Base-by-base conservation (phyloP, 2,113 vertebrate genomes). In the Vanacampus margaritifer region DNA sequence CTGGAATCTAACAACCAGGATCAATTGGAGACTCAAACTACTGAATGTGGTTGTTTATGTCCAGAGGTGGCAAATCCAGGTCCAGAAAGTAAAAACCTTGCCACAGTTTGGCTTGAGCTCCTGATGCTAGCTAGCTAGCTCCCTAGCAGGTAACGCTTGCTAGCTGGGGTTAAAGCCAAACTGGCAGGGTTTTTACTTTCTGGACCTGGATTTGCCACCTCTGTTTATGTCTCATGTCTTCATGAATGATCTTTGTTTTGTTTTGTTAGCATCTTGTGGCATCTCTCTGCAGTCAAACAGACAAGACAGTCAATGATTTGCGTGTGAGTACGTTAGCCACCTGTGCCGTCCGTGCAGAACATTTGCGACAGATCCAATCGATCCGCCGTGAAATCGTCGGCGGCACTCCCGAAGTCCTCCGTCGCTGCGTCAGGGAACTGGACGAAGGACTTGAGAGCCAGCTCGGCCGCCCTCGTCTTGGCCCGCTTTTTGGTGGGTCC, bases 401-500 rank as follows among this genome's bases (percentile, higher is more conserved):
- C 81, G 0, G 92, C 77, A 73, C 86, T 85, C 69, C 91, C 63
- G n/a, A 89, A 75, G 71, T 84, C 85, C 0, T 91, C 93, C 92
- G 94, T 90, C 58, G 91, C 87, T 37, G 93, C 86, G 26, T 97
- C 94, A 37, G 95, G 95, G 78, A 97, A 96, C 92, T 96, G 96
- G 45, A 96, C 83, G 0, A 97, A 97, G 0, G 95, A 97, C 60
- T 92, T 89, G 17, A 97, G 91, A 1, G 96, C 96, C 63, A 92
- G 71, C 82, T 98, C 95, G 0, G 95, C 96, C 0, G 94, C 95
- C 16, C 87, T 91, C 93, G 94, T 93, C 90, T 98, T 98, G 35
- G 95, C 95, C 76, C 94, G 93, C 87, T 96, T 98, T 80, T 97
- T 98, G 1, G 94, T 95, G n/a, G 95, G 91, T 0, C 96, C 96